Base-by-base conservation (phyloP, 2,888 invertebrate genomes). In the Ischnus inquisitorius region DNA sequence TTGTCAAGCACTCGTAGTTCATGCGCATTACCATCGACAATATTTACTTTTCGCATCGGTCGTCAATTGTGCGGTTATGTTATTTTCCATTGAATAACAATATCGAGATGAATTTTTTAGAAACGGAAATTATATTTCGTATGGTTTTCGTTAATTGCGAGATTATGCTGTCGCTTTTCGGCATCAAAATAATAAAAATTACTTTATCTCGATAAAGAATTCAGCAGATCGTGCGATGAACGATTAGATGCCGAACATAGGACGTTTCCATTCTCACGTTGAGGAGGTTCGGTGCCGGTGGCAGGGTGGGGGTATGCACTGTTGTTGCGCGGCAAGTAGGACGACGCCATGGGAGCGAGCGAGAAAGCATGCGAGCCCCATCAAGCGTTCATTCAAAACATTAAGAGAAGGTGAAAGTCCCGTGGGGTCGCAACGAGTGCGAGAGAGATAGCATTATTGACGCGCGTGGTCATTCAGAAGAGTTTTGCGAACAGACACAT, bases 1-100 rank as follows among this genome's bases (percentile, higher is more conserved):
- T 22, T 3, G 19, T 3, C 10, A 54, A 54, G 19, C 12, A 54
- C 22, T 54, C 22, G 6, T 14, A 12, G 22, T 54, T 22, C 19
- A 22, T 2, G 19, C 54, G 19, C 22, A 54, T 54, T 22, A 10
- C 10, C 54, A 22, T 54, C 22, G 22, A 19, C 22, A 22, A 54
- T 54, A 54, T 54, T 54, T 22, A 54, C 54, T 54, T 54, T 54
- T 54, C 12, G 54, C 8, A 54, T 22, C 54, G 8, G 54, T 10
- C 22, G 22, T 54, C 54, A 8, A 22, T 8, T 22, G 8, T 54
- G 16, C 3, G 54, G 22, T 54, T 54, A 54, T 19, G 54, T 51
- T 51, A 8, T 54, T 22, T 54, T 3, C 19, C 19, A 19, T 54
- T 3, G 54, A 54, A 10, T 16, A 54, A 3, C 19, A 16, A 12